Conservation (phyloP, 2,113 vertebrate genomes). For the Typhlomys cinereus region DNA sequence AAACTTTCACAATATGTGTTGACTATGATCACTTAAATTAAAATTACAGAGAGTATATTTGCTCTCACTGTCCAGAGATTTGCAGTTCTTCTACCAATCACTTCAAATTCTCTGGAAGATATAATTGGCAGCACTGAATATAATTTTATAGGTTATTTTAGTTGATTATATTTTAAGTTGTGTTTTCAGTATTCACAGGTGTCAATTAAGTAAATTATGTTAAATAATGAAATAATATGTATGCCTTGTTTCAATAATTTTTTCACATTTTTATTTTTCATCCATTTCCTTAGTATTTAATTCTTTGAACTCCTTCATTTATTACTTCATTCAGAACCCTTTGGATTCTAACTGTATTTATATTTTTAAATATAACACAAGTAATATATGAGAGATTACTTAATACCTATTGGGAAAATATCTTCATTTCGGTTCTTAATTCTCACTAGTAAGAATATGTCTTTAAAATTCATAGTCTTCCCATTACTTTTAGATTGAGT, state of each 20-base stretch:
- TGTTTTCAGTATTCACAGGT: background rate
- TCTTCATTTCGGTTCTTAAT: background rate
- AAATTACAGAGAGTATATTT: background rate
- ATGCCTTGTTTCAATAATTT: background rate
- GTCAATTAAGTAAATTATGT: background rate
- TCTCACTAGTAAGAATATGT: slow-evolving; percentile 40
- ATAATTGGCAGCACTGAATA: background rate
- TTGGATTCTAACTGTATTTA: background rate
- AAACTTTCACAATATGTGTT: background rate
- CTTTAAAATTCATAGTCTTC: background rate
- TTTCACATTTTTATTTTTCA: background rate
- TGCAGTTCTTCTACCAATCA: background rate
- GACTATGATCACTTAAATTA: background rate
- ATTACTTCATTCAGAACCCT: background rate
- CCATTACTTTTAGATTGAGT: slow-evolving; percentile 38
- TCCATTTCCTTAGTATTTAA: background rate
- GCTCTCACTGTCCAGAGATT: background rate
- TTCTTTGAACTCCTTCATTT: background rate
- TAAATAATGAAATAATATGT: background rate
- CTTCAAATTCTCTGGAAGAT: background rate
- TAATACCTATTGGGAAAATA: background rate
- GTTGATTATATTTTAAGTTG: background rate
- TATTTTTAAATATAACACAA: slow-evolving; percentile 7
- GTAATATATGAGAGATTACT: background rate
- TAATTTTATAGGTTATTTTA: background rate